Conservation (phyloP, 1,140 invertebrate genomes). For the Frieseomelitta varia region DNA sequence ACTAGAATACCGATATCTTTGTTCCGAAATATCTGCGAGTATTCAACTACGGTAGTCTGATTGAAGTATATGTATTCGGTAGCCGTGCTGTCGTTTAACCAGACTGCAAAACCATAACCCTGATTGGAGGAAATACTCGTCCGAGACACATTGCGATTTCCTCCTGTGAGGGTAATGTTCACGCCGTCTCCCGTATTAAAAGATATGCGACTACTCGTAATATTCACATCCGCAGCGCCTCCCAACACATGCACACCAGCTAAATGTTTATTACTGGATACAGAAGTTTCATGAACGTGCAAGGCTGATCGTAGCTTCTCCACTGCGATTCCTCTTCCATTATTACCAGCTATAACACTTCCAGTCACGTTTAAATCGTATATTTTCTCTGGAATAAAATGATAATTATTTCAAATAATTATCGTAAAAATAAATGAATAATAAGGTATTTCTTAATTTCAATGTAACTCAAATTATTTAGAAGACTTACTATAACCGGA, state of each 20-base stretch:
- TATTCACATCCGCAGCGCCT: constrained; percentile 95
- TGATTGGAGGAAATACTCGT: constrained; percentile 90
- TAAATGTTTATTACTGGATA: constrained; percentile 94
- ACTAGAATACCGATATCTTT: constrained; percentile 91
- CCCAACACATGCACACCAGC: constrained; percentile 93
- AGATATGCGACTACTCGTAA: constrained; percentile 93
- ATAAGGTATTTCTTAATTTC: background rate
- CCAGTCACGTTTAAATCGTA: constrained; percentile 94
- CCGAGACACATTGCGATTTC: constrained; percentile 93
- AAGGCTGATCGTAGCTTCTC: constrained; percentile 92
- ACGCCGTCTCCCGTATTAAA: constrained; percentile 96
- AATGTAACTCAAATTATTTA: background rate
- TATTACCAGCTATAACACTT: constrained; percentile 93
- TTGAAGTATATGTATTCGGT: constrained; percentile 90
- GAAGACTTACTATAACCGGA: constrained; percentile 85
- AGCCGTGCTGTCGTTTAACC: constrained; percentile 91
- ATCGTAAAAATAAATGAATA: background rate
- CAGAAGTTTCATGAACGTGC: constrained; percentile 89
- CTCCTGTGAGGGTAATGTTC: constrained; percentile 96
- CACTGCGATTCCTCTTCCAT: constrained; percentile 94
- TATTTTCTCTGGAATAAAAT: constrained; percentile 85
- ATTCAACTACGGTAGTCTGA: constrained; percentile 93
- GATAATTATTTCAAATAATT: too few relatives aligned
- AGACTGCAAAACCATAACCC: constrained; percentile 92
- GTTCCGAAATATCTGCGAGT: constrained; percentile 93